Evolutionary conservation across 1,140 invertebrate species (phyloP).

Genomic region (Antheraea mylitta): DNA sequence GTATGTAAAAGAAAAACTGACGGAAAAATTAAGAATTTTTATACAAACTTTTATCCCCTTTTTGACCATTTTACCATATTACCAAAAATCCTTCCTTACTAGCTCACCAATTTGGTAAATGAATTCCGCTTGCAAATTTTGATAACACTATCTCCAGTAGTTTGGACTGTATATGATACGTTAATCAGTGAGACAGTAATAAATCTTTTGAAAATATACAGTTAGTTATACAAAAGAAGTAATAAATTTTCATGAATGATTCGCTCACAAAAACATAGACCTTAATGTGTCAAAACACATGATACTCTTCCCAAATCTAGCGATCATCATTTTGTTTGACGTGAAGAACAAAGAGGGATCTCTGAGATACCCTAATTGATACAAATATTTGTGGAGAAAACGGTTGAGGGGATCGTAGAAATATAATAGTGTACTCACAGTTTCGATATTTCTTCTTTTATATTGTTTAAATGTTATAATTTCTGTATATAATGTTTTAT

Average conservation of each 20-base stretch:
- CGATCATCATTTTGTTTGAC: constrained; percentile 60
- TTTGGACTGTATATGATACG: too few relatives aligned
- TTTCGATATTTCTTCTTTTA: neutral
- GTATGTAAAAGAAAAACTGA: too few relatives aligned
- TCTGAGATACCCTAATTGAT: constrained; percentile 59
- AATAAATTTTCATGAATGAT: neutral
- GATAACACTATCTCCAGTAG: too few relatives aligned
- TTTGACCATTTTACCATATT: too few relatives aligned
- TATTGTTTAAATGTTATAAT: neutral
- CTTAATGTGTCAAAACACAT: constrained; percentile 7
- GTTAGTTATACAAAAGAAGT: neutral
- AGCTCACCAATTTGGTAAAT: too few relatives aligned
- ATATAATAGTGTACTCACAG: constrained; percentile 9
- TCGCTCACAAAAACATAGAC: neutral
- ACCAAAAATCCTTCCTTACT: too few relatives aligned
- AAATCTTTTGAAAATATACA: too few relatives aligned
- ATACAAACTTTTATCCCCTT: too few relatives aligned
- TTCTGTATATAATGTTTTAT: too few relatives aligned
- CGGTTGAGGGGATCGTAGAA: constrained; percentile 23
- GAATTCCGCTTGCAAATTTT: too few relatives aligned
- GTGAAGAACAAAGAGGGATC: constrained; percentile 33
- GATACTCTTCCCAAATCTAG: constrained; percentile 46
- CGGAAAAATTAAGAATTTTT: too few relatives aligned
- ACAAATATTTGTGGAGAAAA: constrained; percentile 64
- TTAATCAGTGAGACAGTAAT: too few relatives aligned